Percentiles rank a stretch among this genome's conserved stretches.
These are phyloP conservation scores for Drosophila limbata DNA, from an alignment of 2,888 invertebrate species.

Conservation along the genomic window DNA sequence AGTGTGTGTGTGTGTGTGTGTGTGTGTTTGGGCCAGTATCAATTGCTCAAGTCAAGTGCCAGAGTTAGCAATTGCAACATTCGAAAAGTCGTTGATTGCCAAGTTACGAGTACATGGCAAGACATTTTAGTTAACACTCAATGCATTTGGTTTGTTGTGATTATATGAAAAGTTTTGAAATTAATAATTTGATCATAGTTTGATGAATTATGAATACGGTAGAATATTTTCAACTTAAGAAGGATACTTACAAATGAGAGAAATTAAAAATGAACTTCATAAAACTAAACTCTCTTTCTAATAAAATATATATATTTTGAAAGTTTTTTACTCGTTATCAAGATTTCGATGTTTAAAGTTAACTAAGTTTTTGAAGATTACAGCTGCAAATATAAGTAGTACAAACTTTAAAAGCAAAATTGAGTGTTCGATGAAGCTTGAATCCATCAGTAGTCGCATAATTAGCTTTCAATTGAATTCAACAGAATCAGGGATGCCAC, in stretches of 20 bases:
- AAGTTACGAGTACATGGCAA: neutral
- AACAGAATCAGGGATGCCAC: no score
- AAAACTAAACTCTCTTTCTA: no score
- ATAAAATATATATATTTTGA: no score
- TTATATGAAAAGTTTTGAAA: neutral
- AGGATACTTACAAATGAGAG: neutral
- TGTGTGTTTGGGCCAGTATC: slow-evolving; percentile 19
- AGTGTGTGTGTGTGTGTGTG: neutral
- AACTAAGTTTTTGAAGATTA: no score
- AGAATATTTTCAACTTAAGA: neutral
- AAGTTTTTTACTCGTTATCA: no score
- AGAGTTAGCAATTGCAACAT: slow-evolving; percentile 49
- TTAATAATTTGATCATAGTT: neutral
- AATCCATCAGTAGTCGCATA: no score
- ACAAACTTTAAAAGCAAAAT: no score
- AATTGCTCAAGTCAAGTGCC: slow-evolving; percentile 59
- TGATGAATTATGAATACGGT: no score
- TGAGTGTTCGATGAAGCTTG: no score
- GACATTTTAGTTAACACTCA: slow-evolving; percentile 12
- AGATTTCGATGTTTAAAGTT: no score
- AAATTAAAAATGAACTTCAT: neutral
- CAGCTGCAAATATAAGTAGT: no score
- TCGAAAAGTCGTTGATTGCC: slow-evolving; percentile 40
- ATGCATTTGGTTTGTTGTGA: neutral
- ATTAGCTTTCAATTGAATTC: no score